Evolutionary conservation across 2,113 vertebrate species (phyloP).

Genomic region (Hiodon alosoides): DNA sequence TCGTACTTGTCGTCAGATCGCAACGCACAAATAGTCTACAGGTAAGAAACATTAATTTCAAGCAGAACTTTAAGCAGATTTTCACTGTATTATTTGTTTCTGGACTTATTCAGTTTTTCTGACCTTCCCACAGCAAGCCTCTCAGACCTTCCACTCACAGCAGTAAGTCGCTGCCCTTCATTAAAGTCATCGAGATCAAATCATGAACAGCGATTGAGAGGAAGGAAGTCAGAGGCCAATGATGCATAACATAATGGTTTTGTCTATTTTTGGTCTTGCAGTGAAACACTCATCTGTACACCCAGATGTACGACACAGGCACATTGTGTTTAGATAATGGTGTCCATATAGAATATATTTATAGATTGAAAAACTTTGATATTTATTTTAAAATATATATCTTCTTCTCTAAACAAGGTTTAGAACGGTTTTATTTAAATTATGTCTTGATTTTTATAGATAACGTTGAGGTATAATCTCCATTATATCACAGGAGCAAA

Average conservation of each 20-base stretch:
- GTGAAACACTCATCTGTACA: neutral
- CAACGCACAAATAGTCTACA: conserved; percentile 72
- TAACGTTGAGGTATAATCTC: too few species aligned
- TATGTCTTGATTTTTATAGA: too few species aligned
- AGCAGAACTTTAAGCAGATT: too few species aligned
- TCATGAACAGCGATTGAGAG: conserved; percentile 45
- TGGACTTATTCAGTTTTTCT: neutral
- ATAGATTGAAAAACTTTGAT: neutral
- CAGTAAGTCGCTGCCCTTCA: conserved; percentile 77
- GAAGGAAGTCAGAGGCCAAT: neutral
- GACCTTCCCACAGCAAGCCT: conserved; percentile 56
- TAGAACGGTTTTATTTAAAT: neutral
- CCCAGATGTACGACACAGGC: neutral
- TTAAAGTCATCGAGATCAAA: conserved; percentile 83
- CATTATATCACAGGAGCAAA: too few species aligned
- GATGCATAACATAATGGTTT: neutral
- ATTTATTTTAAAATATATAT: conserved; percentile 1
- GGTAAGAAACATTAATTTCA: conserved; percentile 51
- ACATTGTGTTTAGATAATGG: neutral
- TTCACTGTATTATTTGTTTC: neutral
- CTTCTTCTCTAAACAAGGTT: neutral
- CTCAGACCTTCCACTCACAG: conserved; percentile 61
- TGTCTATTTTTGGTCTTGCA: neutral
- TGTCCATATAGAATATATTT: neutral
- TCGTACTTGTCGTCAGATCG: conserved; percentile 56